phyloP scores from a whole-genome alignment of 2,888 invertebrate genomes.

The Hermodice carunculata region DNA sequence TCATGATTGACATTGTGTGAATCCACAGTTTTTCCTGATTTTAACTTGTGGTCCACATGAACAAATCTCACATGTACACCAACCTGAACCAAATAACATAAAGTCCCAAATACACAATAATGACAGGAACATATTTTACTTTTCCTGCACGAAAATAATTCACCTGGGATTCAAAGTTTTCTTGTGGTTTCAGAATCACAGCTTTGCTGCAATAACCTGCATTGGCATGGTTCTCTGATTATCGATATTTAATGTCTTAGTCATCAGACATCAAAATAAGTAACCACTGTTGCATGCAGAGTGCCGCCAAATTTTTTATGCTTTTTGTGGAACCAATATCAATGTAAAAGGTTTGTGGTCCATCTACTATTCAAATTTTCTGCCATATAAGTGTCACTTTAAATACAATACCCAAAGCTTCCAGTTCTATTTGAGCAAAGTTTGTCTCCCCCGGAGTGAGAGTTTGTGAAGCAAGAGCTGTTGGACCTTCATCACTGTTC shows the following conservation, averaged over 20 bases:
- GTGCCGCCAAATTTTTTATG: constrained; percentile 51
- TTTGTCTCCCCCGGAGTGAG: constrained; percentile 65
- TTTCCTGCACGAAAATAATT: too few relatives aligned
- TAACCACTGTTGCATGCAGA: constrained; percentile 55
- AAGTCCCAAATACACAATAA: neutral
- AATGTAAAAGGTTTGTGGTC: constrained; percentile 68
- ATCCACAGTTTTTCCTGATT: neutral
- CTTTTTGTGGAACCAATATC: constrained; percentile 61
- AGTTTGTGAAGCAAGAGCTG: constrained; percentile 61
- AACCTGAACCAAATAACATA: neutral
- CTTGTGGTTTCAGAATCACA: too few relatives aligned
- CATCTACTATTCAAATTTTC: constrained; percentile 67
- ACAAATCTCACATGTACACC: neutral
- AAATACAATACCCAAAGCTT: constrained; percentile 65
- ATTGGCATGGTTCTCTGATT: too few relatives aligned
- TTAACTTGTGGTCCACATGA: neutral
- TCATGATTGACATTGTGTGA: neutral
- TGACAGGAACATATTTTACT: neutral
- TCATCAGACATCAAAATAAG: too few relatives aligned
- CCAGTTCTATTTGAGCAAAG: constrained; percentile 66
- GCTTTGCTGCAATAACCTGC: too few relatives aligned
- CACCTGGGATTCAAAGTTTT: too few relatives aligned
- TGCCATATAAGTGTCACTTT: constrained; percentile 65
- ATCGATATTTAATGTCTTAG: too few relatives aligned
- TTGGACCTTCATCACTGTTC: neutral